Percentiles rank a stretch among this genome's conserved stretches.
Conservation (phyloP, 1,140 invertebrate genomes). For the Lamellibrachia luymesi region DNA sequence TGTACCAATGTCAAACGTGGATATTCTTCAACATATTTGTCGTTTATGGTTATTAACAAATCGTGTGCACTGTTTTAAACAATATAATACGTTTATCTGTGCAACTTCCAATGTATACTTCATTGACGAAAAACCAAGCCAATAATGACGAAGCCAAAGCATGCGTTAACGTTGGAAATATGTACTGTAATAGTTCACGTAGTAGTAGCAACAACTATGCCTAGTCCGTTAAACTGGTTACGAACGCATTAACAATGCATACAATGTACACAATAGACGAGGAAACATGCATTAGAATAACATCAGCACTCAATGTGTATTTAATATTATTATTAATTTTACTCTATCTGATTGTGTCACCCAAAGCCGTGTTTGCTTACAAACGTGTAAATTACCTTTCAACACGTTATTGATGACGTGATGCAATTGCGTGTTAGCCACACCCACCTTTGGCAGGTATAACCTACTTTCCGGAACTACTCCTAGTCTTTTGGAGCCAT, state of each 20-base stretch:
- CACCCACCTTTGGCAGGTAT: background rate
- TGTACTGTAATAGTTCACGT: background rate
- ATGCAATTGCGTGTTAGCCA: background rate
- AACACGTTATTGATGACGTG: background rate
- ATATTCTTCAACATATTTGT: too few species aligned
- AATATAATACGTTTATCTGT: too few species aligned
- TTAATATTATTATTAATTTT: background rate
- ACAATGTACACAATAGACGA: background rate
- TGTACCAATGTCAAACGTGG: too few species aligned
- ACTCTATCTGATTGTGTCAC: background rate
- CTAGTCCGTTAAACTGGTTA: background rate
- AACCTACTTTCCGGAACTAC: background rate
- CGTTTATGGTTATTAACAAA: too few species aligned
- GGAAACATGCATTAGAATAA: background rate
- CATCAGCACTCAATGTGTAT: background rate
- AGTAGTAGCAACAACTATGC: background rate
- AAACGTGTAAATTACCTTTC: background rate
- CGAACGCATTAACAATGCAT: background rate
- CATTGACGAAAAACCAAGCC: background rate
- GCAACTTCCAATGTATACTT: too few species aligned
- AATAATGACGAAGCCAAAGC: background rate
- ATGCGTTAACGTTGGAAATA: background rate
- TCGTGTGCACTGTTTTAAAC: too few species aligned
- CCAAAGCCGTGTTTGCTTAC: background rate
- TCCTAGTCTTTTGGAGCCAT: too few species aligned